These are phyloP conservation scores for Macrophya alboannulata DNA, from an alignment of 2,888 invertebrate species.

Conservation along the genomic window DNA sequence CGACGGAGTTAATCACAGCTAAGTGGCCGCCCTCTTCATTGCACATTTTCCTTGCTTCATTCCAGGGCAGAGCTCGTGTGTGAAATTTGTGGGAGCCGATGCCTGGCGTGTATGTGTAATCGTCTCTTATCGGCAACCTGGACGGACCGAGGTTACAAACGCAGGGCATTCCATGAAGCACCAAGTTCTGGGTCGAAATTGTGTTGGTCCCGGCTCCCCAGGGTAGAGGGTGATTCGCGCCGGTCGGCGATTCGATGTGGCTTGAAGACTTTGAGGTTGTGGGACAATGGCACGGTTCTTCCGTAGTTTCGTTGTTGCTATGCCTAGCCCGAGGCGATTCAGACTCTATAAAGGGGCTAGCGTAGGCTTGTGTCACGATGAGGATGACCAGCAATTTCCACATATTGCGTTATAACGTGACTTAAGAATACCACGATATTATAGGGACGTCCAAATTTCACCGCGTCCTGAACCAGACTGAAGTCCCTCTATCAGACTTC, in stretches of 20 bases:
- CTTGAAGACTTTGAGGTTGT: conserved; percentile 20
- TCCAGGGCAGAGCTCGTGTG: conserved; percentile 47
- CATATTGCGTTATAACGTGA: conserved; percentile 30
- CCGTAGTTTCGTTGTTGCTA: conserved; percentile 24
- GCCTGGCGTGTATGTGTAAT: conserved; percentile 47
- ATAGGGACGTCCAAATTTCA: conserved; percentile 40
- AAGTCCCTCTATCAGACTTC: conserved; percentile 29
- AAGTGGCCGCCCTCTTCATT: conserved; percentile 49
- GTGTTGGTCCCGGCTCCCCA: neutral
- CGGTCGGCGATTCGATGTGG: conserved; percentile 38
- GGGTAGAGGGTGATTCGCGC: conserved; percentile 33
- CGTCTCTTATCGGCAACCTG: conserved; percentile 46
- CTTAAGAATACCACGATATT: neutral
- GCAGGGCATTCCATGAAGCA: conserved; percentile 47
- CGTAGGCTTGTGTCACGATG: conserved; percentile 7
- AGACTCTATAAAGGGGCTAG: conserved; percentile 5
- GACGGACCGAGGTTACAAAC: conserved; percentile 46
- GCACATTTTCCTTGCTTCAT: conserved; percentile 52
- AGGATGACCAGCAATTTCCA: conserved; percentile 42
- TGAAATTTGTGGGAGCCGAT: conserved; percentile 51
- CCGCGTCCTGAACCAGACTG: conserved; percentile 36
- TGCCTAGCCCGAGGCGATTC: neutral
- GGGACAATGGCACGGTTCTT: conserved; percentile 49
- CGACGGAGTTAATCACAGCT: conserved; percentile 47
- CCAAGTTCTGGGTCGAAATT: conserved; percentile 34